Conservation (phyloP, 2,888 invertebrate genomes). For the Cephus runcator region DNA sequence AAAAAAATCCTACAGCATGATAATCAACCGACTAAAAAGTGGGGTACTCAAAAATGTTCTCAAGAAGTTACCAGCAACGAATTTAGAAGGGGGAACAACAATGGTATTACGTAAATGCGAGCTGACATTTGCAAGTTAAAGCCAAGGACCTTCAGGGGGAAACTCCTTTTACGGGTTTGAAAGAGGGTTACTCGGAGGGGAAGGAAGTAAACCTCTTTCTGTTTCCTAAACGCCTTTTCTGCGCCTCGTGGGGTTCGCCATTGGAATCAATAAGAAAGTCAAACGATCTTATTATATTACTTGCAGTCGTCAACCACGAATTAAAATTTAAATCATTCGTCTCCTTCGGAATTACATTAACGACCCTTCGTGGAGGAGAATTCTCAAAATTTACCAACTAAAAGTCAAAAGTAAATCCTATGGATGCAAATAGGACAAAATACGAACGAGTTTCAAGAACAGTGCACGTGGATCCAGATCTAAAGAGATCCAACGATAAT, state of each 20-base stretch:
- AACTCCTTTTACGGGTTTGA: background rate
- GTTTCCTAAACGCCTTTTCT: background rate
- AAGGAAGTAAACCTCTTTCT: background rate
- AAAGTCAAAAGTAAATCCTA: no score
- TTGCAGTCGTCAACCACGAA: background rate
- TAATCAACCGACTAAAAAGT: background rate
- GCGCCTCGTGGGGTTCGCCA: background rate
- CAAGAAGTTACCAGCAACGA: background rate
- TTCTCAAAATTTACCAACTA: no score
- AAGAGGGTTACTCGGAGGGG: background rate
- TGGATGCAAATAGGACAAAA: no score
- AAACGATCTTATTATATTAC: background rate
- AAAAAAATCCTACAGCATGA: no score
- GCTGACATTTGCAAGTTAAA: constrained; percentile 16
- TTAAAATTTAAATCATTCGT: background rate
- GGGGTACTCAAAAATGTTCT: background rate
- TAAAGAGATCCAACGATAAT: no score
- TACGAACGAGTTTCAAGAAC: no score
- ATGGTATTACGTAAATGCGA: constrained; percentile 17
- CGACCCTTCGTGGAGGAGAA: no score
- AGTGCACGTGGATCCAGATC: no score
- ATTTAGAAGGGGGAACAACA: constrained; percentile 8
- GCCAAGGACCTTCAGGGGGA: constrained; percentile 1
- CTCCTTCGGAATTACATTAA: no score
- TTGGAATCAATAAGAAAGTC: background rate